These are phyloP conservation scores for Dryas iulia DNA, from an alignment of 1,140 invertebrate species.

Conservation along the genomic window DNA sequence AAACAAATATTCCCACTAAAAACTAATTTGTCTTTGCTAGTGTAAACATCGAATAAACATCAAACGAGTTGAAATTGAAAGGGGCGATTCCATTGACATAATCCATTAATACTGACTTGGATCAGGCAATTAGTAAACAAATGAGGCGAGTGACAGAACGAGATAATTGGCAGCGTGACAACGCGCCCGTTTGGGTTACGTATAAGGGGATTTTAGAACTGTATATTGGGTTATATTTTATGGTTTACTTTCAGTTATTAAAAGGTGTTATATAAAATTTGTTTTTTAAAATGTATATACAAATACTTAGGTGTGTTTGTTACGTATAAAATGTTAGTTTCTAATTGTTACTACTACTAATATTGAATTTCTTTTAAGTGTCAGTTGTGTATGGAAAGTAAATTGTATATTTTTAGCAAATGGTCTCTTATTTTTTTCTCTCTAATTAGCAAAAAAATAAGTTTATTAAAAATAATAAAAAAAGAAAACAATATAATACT, in stretches of 20 bases:
- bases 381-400: no score
- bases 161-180: constrained; percentile 66
- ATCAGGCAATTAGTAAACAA: constrained; percentile 74
- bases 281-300: no score
- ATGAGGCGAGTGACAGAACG: constrained; percentile 72
- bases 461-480: not conserved
- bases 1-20: constrained; percentile 25
- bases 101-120: constrained; percentile 68
- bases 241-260: not conserved
- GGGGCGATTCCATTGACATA: constrained; percentile 68
- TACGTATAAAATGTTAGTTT: no score
- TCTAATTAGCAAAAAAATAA: no score
- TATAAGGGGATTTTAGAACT: constrained; percentile 34
- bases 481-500: no score
- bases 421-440: no score
- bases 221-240: not conserved
- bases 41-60: constrained; percentile 65
- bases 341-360: no score
- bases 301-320: no score
- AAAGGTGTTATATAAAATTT: not conserved
- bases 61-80: constrained; percentile 58
- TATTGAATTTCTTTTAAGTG: no score
- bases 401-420: no score
- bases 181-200: constrained; percentile 31
- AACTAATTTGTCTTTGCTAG: constrained; percentile 60